Conservation (phyloP, 2,888 invertebrate genomes). For the Nemapogon koenigi region DNA sequence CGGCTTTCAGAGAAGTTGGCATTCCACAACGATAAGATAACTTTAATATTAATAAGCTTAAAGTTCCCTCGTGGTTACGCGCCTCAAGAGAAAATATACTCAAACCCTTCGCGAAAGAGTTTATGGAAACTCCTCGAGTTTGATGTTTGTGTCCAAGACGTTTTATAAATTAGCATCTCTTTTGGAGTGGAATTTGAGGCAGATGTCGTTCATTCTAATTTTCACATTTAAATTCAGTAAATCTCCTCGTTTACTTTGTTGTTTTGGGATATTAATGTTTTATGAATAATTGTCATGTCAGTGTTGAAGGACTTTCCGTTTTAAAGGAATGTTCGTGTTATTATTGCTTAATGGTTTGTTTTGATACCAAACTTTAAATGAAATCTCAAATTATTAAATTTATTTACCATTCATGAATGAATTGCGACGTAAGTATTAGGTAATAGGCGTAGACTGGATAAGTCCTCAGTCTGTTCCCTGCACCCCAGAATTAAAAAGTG, state of each 20-base stretch:
- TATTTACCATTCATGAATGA: too few relatives aligned
- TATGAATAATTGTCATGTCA: too few relatives aligned
- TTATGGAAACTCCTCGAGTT: constrained; percentile 1
- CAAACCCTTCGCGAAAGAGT: constrained; percentile 7
- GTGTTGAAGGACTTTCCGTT: too few relatives aligned
- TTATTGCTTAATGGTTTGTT: too few relatives aligned
- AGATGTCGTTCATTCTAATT: constrained; percentile 2
- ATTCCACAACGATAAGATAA: constrained; percentile 21
- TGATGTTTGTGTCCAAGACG: constrained; percentile 7
- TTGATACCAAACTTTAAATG: too few relatives aligned
- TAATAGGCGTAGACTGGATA: too few relatives aligned
- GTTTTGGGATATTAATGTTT: constrained; percentile 6
- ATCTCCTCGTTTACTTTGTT: constrained; percentile 2
- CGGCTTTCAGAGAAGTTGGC: constrained; percentile 20
- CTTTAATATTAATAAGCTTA: constrained; percentile 30
- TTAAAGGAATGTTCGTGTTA: too few relatives aligned
- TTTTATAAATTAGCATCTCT: constrained; percentile 7
- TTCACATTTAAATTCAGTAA: constrained; percentile 1
- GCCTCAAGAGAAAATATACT: constrained; percentile 5
- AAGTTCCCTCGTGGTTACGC: constrained; percentile 15
- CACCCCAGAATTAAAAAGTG: too few relatives aligned
- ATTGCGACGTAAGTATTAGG: too few relatives aligned
- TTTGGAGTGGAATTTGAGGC: background rate
- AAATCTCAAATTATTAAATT: too few relatives aligned
- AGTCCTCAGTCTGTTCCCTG: too few relatives aligned